These are phyloP conservation scores for Peromyscus polionotus DNA, from an alignment of 2,113 vertebrate genomes.

Conservation along the genomic window DNA sequence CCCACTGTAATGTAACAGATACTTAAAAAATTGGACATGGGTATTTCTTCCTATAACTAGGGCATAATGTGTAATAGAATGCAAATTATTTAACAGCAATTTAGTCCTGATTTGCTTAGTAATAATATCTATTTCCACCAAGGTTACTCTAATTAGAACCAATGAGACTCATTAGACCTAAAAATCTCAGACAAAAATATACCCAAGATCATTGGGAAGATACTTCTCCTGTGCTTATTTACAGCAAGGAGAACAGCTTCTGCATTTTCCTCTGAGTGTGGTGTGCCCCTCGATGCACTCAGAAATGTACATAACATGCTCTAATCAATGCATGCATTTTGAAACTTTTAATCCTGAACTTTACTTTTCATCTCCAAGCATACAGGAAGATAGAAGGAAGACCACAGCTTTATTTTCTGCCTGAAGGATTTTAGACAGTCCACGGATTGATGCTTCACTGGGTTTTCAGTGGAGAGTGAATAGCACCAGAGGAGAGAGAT, in stretches of 20 bases:
- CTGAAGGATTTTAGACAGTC: slow-evolving; percentile 56
- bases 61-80: slow-evolving; percentile 58
- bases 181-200: slow-evolving; percentile 69
- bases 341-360: background rate
- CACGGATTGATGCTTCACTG: slow-evolving; percentile 54
- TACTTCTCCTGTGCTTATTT: background rate
- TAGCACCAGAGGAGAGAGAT: background rate
- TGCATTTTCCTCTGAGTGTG: background rate
- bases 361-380: slow-evolving; percentile 3
- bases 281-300: background rate
- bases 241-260: background rate
- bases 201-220: background rate
- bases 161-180: slow-evolving; percentile 79
- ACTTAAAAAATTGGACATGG: background rate
- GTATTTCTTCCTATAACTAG: slow-evolving; percentile 35
- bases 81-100: slow-evolving; percentile 79
- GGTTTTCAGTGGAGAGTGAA: slow-evolving; percentile 57
- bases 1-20: slow-evolving; percentile 5
- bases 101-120: slow-evolving; percentile 72
- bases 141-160: slow-evolving; percentile 78
- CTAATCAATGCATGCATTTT: background rate
- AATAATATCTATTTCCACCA: slow-evolving; percentile 76
- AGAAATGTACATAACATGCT: background rate
- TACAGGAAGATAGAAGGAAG: background rate
- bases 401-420: slow-evolving; percentile 34